phyloP scores from a whole-genome alignment of 2,888 invertebrate species.

The Tenthredo scrophulariae region DNA sequence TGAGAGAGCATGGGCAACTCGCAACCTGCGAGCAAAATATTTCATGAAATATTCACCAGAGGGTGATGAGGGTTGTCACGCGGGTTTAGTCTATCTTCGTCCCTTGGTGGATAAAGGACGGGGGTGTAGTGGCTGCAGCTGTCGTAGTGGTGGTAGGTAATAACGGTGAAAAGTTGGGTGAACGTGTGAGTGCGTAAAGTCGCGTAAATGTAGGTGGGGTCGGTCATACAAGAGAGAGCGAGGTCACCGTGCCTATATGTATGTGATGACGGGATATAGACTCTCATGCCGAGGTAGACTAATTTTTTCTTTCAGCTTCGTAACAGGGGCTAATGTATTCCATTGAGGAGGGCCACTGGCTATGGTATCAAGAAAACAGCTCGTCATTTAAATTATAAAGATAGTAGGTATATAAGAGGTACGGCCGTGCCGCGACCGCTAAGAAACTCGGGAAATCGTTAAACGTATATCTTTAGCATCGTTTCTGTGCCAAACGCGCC shows the following conservation, averaged over 20 bases:
- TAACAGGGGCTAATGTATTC: slow-evolving; percentile 69
- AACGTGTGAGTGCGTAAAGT: slow-evolving; percentile 26
- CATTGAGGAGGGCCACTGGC: slow-evolving; percentile 67
- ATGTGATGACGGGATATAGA: slow-evolving; percentile 17
- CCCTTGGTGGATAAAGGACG: slow-evolving; percentile 39
- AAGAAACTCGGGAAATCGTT: slow-evolving; percentile 12
- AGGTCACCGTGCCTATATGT: neutral
- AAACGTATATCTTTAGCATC: neutral
- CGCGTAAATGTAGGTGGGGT: slow-evolving; percentile 18
- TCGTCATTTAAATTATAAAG: slow-evolving; percentile 70
- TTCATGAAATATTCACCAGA: slow-evolving; percentile 65
- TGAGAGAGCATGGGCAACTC: slow-evolving; percentile 21
- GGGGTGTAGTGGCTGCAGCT: neutral
- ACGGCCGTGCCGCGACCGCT: neutral
- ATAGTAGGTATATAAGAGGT: slow-evolving; percentile 1
- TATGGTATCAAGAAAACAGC: slow-evolving; percentile 63
- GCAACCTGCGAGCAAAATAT: slow-evolving; percentile 39
- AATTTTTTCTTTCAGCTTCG: slow-evolving; percentile 64
- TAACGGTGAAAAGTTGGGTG: slow-evolving; percentile 40
- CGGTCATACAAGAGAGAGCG: slow-evolving; percentile 1
- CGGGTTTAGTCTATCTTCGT: slow-evolving; percentile 40
- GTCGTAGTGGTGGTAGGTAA: slow-evolving; percentile 17
- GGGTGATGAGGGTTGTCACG: slow-evolving; percentile 62
- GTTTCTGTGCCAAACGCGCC: slow-evolving; percentile 35
- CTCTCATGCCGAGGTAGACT: slow-evolving; percentile 15